Base-by-base conservation (phyloP, 2,888 invertebrate genomes). In the Cephonodes hylas region DNA sequence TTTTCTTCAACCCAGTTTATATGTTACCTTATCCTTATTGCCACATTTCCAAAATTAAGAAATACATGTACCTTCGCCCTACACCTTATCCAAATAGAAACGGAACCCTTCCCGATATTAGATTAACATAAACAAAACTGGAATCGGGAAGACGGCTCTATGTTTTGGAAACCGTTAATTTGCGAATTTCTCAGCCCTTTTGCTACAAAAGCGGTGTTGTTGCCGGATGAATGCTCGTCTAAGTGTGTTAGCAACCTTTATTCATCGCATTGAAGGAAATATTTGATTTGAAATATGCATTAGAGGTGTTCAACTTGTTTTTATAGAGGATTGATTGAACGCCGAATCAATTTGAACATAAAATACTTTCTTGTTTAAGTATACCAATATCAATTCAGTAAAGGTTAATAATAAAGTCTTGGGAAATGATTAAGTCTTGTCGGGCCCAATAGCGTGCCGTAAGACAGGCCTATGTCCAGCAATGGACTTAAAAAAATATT, bases 81-180 rank as follows among this genome's bases (percentile, higher is more conserved):
- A 22, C 20, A 10, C 13, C 18, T 3, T 22, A 22, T 22, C 53
- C 5, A 23, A 46, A 46, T 46, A 23, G 23, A n/a, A 46, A 46
- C 46, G 38, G 60, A 53, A 25, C 82, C 79, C 81, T 76, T 71
- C 75, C 65, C 80, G 81, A 84, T 87, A 87, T 87, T 89, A 88
- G 87, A 89, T 89, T 89, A 89, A 87, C 89, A 88, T 87, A 87
- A 86, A 88, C 83, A 85, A 53, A 53, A 53, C 53, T 20, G 31
- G 13, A 89, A 89, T 86, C 85, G 85, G 81, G 81, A 83, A 85
- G 84, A 83, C 83, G 77, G 80, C 84, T 85, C 85, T 84, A 85
- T 87, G 85, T 77, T 81, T 73, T 84, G 87, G 88, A 88, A 88
- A 87, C 85, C 89, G 86, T 89, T 88, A 86, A 88, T 88, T 86